phyloP scores from a whole-genome alignment of 2,113 vertebrate species.

The Marmota flaviventris region DNA sequence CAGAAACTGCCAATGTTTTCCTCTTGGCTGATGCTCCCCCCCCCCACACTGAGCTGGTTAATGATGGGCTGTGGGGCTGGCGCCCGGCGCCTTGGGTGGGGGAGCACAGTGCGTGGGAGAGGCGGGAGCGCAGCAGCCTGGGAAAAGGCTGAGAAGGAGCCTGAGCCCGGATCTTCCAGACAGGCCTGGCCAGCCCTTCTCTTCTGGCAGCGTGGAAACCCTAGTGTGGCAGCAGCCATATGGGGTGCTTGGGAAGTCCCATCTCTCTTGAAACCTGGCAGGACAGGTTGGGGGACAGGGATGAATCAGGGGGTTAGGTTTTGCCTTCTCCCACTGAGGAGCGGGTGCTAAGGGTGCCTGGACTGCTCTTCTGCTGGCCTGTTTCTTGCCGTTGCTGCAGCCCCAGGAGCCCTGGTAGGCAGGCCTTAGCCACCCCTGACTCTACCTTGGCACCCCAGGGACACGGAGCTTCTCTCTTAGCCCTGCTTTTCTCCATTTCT shows the following conservation, averaged over 20 bases:
- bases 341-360: not conserved
- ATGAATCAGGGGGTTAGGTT: not conserved
- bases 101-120: slow-evolving; percentile 72
- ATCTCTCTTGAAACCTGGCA: slow-evolving; percentile 39
- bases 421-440: not conserved
- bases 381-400: not conserved
- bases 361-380: not conserved
- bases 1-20: slow-evolving; percentile 74
- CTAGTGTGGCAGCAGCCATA: not conserved
- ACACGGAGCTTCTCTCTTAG: too few species aligned
- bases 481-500: not conserved
- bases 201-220: not conserved
- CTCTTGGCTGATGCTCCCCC: slow-evolving; percentile 8
- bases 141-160: slow-evolving; percentile 73
- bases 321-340: not conserved
- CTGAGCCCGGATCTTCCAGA: slow-evolving; percentile 60
- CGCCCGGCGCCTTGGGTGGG: slow-evolving; percentile 62
- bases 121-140: slow-evolving; percentile 72
- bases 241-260: not conserved
- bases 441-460: not conserved
- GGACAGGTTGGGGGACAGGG: slow-evolving; percentile 29
- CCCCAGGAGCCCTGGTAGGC: not conserved
- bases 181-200: slow-evolving; percentile 20
- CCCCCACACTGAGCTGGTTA: slow-evolving; percentile 61
- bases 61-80: slow-evolving; percentile 81